Evolutionary conservation across 2,888 invertebrate genomes (phyloP).

Genomic region (Drosophila barbarae): DNA sequence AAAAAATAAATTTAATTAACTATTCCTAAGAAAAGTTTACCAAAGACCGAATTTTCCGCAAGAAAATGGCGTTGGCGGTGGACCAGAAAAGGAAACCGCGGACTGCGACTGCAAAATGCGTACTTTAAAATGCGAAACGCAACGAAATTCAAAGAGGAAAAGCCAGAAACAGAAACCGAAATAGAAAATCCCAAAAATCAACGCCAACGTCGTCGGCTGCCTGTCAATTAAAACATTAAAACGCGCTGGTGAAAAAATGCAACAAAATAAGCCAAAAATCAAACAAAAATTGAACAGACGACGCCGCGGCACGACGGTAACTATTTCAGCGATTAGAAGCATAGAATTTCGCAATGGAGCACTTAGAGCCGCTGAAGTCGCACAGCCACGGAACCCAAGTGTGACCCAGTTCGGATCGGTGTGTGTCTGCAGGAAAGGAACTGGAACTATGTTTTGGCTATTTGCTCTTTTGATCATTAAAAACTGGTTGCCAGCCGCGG

Average conservation of each 20-base stretch:
- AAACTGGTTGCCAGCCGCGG: constrained; percentile 67
- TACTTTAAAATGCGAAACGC: constrained; percentile 29
- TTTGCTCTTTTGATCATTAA: constrained; percentile 68
- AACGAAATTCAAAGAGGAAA: constrained; percentile 13
- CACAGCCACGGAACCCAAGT: constrained; percentile 38
- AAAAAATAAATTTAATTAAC: constrained; percentile 9
- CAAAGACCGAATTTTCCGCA: constrained; percentile 15
- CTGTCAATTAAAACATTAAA: constrained; percentile 73
- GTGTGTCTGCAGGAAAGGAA: constrained; percentile 69
- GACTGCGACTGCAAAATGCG: constrained; percentile 22
- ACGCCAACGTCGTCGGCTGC: constrained; percentile 51
- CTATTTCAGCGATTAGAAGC: constrained; percentile 67
- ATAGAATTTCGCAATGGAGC: constrained; percentile 74
- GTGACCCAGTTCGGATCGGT: constrained; percentile 67
- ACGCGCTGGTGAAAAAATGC: constrained; percentile 52
- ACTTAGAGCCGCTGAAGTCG: constrained; percentile 59
- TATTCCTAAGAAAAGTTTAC: constrained; percentile 3
- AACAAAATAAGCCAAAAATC: constrained; percentile 43
- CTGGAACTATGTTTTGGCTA: constrained; percentile 63
- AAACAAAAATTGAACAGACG: constrained; percentile 52
- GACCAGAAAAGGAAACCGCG: constrained; percentile 45
- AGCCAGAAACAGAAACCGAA: constrained; percentile 9
- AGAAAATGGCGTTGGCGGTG: constrained; percentile 24
- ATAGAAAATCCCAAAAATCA: constrained; percentile 28
- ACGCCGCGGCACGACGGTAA: constrained; percentile 38